A percentile compares a stretch with the other conserved stretches of the same genome.
phyloP scores from a whole-genome alignment of 1,140 invertebrate species.

The Parapsyche elsis region DNA sequence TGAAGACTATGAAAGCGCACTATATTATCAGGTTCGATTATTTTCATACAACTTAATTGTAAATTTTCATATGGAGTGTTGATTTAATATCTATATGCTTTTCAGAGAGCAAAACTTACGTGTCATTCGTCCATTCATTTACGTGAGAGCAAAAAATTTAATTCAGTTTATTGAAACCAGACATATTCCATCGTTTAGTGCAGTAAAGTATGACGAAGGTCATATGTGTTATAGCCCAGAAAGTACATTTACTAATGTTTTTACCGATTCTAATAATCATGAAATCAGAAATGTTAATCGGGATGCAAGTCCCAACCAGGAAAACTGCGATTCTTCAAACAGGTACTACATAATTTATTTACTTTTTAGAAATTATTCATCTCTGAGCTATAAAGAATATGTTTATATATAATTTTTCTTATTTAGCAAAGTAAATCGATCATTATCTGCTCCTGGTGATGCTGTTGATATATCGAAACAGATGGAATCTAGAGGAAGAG shows the following conservation, averaged over 20 bases:
- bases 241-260: slow-evolving; percentile 26
- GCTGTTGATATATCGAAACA: slow-evolving; percentile 16
- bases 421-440: slow-evolving; percentile 60
- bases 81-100: slow-evolving; percentile 34
- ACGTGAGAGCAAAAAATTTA: slow-evolving; percentile 78
- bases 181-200: slow-evolving; percentile 61
- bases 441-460: slow-evolving; percentile 59
- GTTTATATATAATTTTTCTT: slow-evolving; percentile 19
- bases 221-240: background rate
- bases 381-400: background rate
- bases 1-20: slow-evolving; percentile 86
- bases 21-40: slow-evolving; percentile 74
- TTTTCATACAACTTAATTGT: slow-evolving; percentile 26
- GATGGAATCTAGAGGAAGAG: slow-evolving; percentile 31
- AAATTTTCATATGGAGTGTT: background rate
- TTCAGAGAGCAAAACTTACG: slow-evolving; percentile 81
- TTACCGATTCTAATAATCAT: slow-evolving; percentile 3
- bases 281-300: slow-evolving; percentile 6
- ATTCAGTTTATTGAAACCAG: slow-evolving; percentile 60
- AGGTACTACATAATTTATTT: background rate
- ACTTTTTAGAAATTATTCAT: background rate
- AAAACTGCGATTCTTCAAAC: background rate
- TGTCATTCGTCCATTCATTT: slow-evolving; percentile 88
- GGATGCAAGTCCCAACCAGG: background rate
- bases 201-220: slow-evolving; percentile 12